Conservation (phyloP, 2,797 vertebrate genomes). For the Enteromius mattozi region DNA sequence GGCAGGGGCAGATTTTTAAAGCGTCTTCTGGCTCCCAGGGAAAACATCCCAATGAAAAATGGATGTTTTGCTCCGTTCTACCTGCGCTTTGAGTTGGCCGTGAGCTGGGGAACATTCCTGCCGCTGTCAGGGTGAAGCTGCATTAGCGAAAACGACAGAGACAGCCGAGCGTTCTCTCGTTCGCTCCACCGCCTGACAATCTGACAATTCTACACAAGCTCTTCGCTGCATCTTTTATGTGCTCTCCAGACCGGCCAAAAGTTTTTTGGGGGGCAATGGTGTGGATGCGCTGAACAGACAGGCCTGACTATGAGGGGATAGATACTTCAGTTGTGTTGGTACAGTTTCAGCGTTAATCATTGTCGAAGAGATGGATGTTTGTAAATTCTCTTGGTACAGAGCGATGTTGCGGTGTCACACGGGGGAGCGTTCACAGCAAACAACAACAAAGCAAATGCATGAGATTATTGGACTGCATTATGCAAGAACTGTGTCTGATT, state of each 20-base stretch:
- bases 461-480: constrained; percentile 26
- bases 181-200: constrained; percentile 64
- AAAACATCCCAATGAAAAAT: constrained; percentile 68
- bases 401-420: background rate
- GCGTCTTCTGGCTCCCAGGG: background rate
- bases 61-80: constrained; percentile 58
- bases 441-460: constrained; percentile 22
- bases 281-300: constrained; percentile 10
- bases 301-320: background rate
- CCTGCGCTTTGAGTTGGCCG: constrained; percentile 37
- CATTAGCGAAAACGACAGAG: constrained; percentile 68
- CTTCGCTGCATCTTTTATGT: constrained; percentile 66
- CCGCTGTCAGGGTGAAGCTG: constrained; percentile 60
- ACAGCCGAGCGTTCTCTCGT: constrained; percentile 54
- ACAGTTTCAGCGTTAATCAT: background rate
- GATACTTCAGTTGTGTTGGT: background rate
- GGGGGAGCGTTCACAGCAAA: constrained; percentile 12
- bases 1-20: constrained; percentile 9
- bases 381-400: background rate
- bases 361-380: background rate
- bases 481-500: constrained; percentile 28
- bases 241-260: constrained; percentile 50
- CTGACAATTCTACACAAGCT: constrained; percentile 70
- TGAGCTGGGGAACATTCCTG: constrained; percentile 42
- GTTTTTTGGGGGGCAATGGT: constrained; percentile 5